Base-by-base conservation (phyloP, 2,888 invertebrate genomes). In the Sussaba pulchella region DNA sequence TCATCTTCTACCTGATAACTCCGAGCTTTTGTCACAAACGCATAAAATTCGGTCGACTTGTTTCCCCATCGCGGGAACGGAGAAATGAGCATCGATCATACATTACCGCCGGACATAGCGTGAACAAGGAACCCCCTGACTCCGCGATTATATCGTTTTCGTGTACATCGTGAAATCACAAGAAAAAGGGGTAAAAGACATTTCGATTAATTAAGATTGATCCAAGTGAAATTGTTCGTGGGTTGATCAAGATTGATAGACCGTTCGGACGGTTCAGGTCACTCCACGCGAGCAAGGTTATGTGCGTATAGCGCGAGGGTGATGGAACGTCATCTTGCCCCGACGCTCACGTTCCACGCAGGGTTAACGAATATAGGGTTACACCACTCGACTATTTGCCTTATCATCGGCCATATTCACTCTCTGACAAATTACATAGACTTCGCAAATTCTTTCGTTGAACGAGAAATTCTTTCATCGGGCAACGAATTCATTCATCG, bases 121-220 rank as follows among this genome's bases (percentile, higher is more conserved):
- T 66, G 66, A 47, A 80, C 70, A 52, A 45, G 50, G 66, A 14
- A 24, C 21, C 59, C 59, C 50, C 50, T 36, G 41, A 45, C 26
- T 66, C 17, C 14, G 47, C 70, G 71, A 80, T 80, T 75, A 75
- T 70, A 75, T 80, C 79, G 75, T 79, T 79, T 79, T 31, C 74
- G 69, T 70, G 59, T 59, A 41, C 59, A 64, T 59, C 45, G 50
- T 24, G 45, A 71, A 75, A 67, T 59, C 50, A 45, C 59, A 47
- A 45, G 66, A 43, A 50, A 78, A 79, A 75, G 66, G 74, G 70
- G 70, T 70, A 70, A 69, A 61, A 69, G 61, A 78, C 61, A 71
- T 78, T 75, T 78, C 74, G 70, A 78, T 74, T 66, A 81, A 81
- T 81, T 78, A 70, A 81, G 81, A 81, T 81, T 81, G 81, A 81